These are phyloP conservation scores for Pachycephala philippinensis DNA, from an alignment of 2,113 vertebrate species.

Conservation along the genomic window DNA sequence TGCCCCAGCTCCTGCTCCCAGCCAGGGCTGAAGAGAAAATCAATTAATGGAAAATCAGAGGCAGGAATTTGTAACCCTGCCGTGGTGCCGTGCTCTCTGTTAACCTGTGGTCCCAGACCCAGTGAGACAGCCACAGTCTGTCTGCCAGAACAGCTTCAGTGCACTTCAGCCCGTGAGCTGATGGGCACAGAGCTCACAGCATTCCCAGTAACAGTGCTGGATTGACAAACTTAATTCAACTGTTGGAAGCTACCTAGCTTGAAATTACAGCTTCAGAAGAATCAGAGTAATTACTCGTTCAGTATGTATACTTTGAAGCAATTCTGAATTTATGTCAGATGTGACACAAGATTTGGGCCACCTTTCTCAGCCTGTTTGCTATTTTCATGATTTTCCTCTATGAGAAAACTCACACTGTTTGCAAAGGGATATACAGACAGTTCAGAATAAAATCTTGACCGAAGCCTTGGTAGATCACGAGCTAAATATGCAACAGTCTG, in stretches of 20 bases:
- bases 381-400: not conserved
- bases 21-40: not conserved
- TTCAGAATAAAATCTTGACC: not conserved
- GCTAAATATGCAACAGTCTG: not conserved
- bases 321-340: not conserved
- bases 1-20: accelerated
- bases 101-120: not conserved
- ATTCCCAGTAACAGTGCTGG: not conserved
- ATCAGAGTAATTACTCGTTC: not conserved
- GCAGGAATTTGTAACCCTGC: not conserved
- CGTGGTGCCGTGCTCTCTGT: not conserved
- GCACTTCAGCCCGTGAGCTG: not conserved
- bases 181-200: not conserved
- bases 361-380: not conserved
- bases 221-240: not conserved
- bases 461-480: not conserved
- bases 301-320: not conserved
- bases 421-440: not conserved
- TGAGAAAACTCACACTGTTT: not conserved
- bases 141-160: not conserved
- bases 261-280: not conserved
- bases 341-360: not conserved
- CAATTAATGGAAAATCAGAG: not conserved
- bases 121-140: not conserved
- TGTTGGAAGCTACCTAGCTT: not conserved